phyloP scores from a whole-genome alignment of 2,113 vertebrate species.

The Odocoileus hemionus region DNA sequence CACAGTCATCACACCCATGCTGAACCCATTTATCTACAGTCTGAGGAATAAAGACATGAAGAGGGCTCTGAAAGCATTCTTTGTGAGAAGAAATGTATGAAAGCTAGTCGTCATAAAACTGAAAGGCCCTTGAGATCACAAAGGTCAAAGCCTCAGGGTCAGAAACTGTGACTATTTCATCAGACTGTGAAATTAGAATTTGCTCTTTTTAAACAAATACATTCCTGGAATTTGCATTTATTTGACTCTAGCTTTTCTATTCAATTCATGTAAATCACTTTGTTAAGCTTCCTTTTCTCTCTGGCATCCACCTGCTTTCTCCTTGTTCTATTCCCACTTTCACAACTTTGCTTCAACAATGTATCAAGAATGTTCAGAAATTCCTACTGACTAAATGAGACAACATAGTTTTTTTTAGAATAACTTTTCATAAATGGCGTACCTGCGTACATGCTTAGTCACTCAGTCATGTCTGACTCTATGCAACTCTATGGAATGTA shows the following conservation, averaged over 20 bases:
- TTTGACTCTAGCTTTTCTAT: not conserved
- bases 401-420: not conserved
- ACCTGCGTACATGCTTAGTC: rapidly evolving
- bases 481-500: not conserved
- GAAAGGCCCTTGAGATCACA: not conserved
- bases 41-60: conserved; percentile 44
- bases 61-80: not conserved
- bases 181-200: not conserved
- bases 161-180: not conserved
- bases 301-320: not conserved
- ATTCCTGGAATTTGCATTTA: not conserved
- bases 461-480: not conserved
- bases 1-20: conserved; percentile 6
- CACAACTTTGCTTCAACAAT: not conserved
- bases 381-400: not conserved
- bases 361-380: too few relatives aligned
- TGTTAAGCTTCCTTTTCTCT: not conserved
- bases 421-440: not conserved
- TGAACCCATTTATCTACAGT: conserved; percentile 54
- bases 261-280: not conserved
- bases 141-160: not conserved
- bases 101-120: not conserved
- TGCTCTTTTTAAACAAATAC: not conserved
- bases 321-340: not conserved
- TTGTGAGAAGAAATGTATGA: not conserved